Percentiles rank a stretch among this genome's conserved stretches.
These are phyloP conservation scores for Lucinisca nassula DNA, from an alignment of 2,888 invertebrate species.

Conservation along the genomic window DNA sequence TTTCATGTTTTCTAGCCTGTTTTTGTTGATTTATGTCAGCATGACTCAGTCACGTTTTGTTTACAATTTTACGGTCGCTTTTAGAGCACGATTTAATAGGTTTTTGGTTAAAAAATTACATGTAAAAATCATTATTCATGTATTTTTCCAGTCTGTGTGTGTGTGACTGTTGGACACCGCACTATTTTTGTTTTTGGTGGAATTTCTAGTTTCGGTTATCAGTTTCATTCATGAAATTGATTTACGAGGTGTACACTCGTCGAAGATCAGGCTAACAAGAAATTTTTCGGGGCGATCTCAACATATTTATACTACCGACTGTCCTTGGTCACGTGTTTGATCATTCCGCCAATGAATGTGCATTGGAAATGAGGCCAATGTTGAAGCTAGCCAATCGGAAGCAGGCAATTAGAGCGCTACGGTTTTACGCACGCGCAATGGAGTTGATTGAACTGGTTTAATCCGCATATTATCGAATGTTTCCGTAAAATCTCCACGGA, in stretches of 20 bases:
- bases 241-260: slow-evolving; percentile 35
- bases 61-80: too few species aligned
- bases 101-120: too few species aligned
- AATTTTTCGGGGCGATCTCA: slow-evolving; percentile 3
- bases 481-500: not conserved
- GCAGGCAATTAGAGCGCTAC: not conserved
- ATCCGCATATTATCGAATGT: not conserved
- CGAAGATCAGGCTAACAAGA: slow-evolving; percentile 64
- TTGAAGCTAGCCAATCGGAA: not conserved
- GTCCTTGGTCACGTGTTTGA: slow-evolving; percentile 50
- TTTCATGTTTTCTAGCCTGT: not conserved
- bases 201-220: slow-evolving; percentile 18
- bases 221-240: not conserved
- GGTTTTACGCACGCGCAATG: not conserved
- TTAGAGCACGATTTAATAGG: too few species aligned
- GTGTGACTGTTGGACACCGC: too few species aligned
- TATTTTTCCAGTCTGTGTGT: too few species aligned
- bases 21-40: not conserved
- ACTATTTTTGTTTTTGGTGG: too few species aligned
- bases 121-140: too few species aligned
- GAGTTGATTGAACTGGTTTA: not conserved
- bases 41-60: not conserved
- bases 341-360: slow-evolving; percentile 55
- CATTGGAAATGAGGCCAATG: slow-evolving; percentile 16
- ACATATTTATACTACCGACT: slow-evolving; percentile 47